Base-by-base conservation (phyloP, 2,113 vertebrate species). In the Passerina amoena region DNA sequence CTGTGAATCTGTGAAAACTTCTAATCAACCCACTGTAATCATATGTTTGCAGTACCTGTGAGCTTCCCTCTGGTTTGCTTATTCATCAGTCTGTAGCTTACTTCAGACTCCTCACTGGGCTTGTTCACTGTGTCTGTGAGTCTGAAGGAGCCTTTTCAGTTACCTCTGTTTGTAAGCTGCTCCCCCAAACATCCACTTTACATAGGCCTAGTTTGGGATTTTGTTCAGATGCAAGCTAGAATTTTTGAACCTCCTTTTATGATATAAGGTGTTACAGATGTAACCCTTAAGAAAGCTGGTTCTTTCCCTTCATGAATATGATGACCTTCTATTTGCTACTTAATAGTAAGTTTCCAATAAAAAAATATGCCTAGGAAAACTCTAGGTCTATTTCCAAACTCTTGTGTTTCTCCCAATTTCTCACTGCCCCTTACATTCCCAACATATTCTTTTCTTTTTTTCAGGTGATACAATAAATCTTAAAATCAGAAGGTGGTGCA, bases 41-140 rank as follows among this genome's bases (percentile, higher is more conserved):
- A 33, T 60, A 30, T 13, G 45, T 69, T 69, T 60, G 54, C 63
- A 51, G 38, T 69, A 28, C 9, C 7, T 89, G 24, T 38, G 30
- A 84, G 60, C 78, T 84, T 94, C 53, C 35, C 14, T 87, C 77
- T 94, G 70, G 37, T 57, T 84, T 94, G 44, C 38, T 89, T 94
- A 47, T 57, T 90, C 56, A 61, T 78, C 77, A 82, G 60, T 38
- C 33, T 71, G 16, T 68, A 56, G 53, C 35, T 56, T 84, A 40
- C 45, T 81, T 5, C 13, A 12, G 6, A 59, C 57, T 86, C 38
- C 47, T 77, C 30, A 5, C 35, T 40, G 25, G 35, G 18, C 69
- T 70, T 11, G 20, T 77, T 91, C 4, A 30, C 38, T 0, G 1
- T 63, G 51, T 88, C 47, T 92, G 24, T 4, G 8, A 78, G 60